phyloP scores from a whole-genome alignment of 2,797 vertebrate genomes.

The Spondyliosoma cantharus region DNA sequence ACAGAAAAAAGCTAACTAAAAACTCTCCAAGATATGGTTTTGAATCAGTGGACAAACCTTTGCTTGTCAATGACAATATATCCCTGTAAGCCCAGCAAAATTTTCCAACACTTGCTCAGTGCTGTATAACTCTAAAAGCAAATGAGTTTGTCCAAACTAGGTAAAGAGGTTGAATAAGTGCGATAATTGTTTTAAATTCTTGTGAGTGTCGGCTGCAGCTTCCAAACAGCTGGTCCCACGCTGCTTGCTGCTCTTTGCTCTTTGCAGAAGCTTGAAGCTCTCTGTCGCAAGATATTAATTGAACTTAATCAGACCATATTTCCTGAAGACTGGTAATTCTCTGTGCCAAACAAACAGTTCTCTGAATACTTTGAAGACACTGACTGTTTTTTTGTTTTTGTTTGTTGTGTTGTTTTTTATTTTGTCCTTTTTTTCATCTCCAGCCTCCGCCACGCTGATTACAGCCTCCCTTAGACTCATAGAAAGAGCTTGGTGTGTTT shows the following conservation, averaged over 20 bases:
- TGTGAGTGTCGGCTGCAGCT: conserved; percentile 15
- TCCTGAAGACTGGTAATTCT: conserved; percentile 31
- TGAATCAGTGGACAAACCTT: background rate
- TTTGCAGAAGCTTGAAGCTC: conserved; percentile 35
- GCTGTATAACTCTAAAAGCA: conserved; percentile 17
- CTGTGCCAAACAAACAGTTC: conserved; percentile 45
- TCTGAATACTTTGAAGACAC: conserved; percentile 31
- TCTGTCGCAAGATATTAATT: conserved; percentile 50
- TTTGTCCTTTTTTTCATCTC: conserved; percentile 42
- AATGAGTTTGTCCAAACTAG: conserved; percentile 25
- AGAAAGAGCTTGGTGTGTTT: conserved; percentile 64
- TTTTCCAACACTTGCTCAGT: conserved; percentile 2
- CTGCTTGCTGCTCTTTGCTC: conserved; percentile 28
- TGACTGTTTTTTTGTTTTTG: conserved; percentile 3
- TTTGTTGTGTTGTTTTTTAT: conserved; percentile 28
- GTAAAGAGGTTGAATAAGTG: conserved; percentile 45
- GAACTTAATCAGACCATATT: conserved; percentile 53
- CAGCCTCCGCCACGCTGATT: conserved; percentile 60
- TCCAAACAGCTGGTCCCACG: conserved; percentile 5
- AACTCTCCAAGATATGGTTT: conserved; percentile 19
- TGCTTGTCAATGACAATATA: conserved; percentile 17
- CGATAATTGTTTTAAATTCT: conserved; percentile 35
- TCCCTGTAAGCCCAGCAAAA: conserved; percentile 27
- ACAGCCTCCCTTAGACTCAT: conserved; percentile 61
- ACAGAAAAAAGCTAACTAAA: background rate